Conservation (phyloP, 2,797 vertebrate species). For the Hydrolagus colliei region DNA sequence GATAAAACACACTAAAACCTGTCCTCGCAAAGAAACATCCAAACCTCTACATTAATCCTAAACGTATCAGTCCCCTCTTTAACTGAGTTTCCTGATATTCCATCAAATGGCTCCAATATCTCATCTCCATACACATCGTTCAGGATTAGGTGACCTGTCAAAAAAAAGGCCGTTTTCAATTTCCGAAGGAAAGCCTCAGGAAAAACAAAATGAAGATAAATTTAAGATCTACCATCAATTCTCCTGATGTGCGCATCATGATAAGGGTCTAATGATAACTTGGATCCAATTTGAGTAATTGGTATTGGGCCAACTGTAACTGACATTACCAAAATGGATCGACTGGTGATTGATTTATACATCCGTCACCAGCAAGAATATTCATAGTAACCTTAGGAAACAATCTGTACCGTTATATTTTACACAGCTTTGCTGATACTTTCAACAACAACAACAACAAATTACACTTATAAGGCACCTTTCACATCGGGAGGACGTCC, state of each 20-base stretch:
- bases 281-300: background rate
- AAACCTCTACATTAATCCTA: background rate
- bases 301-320: background rate
- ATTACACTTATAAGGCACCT: too few relatives aligned
- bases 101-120: background rate
- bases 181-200: background rate
- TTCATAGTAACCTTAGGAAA: background rate
- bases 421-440: background rate
- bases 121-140: background rate
- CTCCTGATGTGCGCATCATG: too few relatives aligned
- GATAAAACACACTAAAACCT: too few relatives aligned
- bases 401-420: background rate
- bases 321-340: background rate
- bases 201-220: background rate
- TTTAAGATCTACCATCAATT: background rate
- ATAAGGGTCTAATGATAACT: background rate
- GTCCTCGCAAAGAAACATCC: background rate
- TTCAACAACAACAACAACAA: too few relatives aligned
- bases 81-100: background rate
- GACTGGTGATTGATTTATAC: background rate
- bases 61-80: background rate
- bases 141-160: background rate
- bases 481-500: too few relatives aligned
- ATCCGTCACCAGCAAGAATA: background rate
- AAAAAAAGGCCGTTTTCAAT: background rate